Conservation (phyloP, 2,888 invertebrate species). For the Zelleria hepariella region DNA sequence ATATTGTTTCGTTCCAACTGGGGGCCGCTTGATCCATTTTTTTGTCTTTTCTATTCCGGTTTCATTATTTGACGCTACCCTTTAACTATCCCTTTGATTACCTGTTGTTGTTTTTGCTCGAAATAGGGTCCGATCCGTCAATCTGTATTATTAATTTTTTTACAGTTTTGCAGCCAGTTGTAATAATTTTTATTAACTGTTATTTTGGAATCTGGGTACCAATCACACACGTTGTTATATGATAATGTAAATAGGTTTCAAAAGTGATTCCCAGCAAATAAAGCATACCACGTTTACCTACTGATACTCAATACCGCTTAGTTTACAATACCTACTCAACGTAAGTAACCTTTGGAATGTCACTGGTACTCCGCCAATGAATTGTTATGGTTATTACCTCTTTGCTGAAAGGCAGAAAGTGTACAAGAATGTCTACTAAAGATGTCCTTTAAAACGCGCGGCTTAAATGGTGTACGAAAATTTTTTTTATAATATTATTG, state of each 20-base stretch:
- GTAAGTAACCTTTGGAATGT: not conserved
- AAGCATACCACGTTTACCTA: too few relatives aligned
- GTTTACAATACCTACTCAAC: not conserved
- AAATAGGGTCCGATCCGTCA: constrained; percentile 48
- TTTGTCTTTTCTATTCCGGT: constrained; percentile 31
- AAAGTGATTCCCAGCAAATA: too few relatives aligned
- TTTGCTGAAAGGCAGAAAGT: not conserved
- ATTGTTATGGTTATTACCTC: not conserved
- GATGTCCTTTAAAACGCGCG: not conserved
- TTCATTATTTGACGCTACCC: constrained; percentile 7
- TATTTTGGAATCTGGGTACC: too few relatives aligned
- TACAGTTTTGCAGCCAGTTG: constrained; percentile 31
- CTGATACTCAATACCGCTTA: too few relatives aligned
- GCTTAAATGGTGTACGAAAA: not conserved
- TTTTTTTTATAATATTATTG: not conserved
- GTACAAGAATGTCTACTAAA: not conserved
- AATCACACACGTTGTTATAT: not conserved
- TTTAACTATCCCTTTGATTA: constrained; percentile 55
- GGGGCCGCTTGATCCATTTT: constrained; percentile 39
- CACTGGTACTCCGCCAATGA: not conserved
- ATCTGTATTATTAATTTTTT: constrained; percentile 40
- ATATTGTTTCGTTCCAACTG: constrained; percentile 34
- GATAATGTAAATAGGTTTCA: not conserved
- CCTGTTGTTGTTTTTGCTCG: constrained; percentile 46
- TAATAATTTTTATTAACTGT: constrained; percentile 16